A percentile compares a stretch with the other conserved stretches of the same genome.
phyloP scores from a whole-genome alignment of 2,888 invertebrate species.

The Physocephala rufipes region DNA sequence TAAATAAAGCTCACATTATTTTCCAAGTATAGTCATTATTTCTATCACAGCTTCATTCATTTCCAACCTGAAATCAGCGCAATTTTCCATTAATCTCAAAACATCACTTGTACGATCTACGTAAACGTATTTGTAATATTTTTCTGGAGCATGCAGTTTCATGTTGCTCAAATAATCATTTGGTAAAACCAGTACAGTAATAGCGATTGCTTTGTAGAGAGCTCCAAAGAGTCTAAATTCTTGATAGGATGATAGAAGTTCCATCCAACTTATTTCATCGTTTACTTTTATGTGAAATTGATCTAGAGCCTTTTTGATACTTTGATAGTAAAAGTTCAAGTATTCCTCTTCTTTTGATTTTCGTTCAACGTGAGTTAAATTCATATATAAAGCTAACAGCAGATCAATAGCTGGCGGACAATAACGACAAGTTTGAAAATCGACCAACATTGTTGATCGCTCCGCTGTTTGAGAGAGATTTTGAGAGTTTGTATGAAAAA shows the following conservation, averaged over 20 bases:
- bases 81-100: constrained; percentile 47
- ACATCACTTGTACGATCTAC: constrained; percentile 52
- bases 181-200: constrained; percentile 54
- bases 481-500: constrained; percentile 54
- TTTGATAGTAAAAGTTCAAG: constrained; percentile 49
- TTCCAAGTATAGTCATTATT: constrained; percentile 49
- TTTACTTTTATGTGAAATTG: constrained; percentile 52
- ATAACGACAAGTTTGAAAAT: constrained; percentile 62
- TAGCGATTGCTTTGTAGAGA: constrained; percentile 52
- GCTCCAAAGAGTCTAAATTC: constrained; percentile 53
- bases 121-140: constrained; percentile 48
- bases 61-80: constrained; percentile 47
- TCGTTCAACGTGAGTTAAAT: constrained; percentile 49
- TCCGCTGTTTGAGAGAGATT: neutral
- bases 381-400: constrained; percentile 56
- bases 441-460: constrained; percentile 52
- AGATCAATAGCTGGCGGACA: constrained; percentile 61
- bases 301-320: constrained; percentile 53
- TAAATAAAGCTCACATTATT: too few species aligned
- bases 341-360: constrained; percentile 45
- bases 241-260: constrained; percentile 52
- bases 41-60: constrained; percentile 55
- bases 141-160: constrained; percentile 12
- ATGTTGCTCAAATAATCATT: constrained; percentile 50
- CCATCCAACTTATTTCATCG: constrained; percentile 41